Base-by-base conservation (phyloP, 2,797 vertebrate species). In the Xenops minutus region DNA sequence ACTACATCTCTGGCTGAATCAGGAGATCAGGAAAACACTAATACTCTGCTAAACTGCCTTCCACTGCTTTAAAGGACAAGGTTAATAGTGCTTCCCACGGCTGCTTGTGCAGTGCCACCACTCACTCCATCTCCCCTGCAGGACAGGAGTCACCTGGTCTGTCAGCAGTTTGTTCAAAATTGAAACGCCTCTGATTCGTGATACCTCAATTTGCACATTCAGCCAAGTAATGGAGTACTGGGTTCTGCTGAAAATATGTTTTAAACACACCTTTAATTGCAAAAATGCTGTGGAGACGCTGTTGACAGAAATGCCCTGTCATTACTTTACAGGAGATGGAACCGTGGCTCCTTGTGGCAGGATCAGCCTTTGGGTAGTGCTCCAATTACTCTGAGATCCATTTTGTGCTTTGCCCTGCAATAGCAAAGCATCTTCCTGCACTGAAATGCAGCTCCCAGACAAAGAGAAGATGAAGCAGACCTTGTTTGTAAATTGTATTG, bases 151-250 rank as follows among this genome's bases (percentile, higher is more conserved):
- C 69, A 12, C 39, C 24, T 59, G 7, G 17, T 0, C 84, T 55
- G 55, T 44, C 85, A 66, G 66, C 48, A 71, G 20, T 14, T 62
- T 12, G 32, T 23, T 68, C 80, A 22, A 9, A 63, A 56, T 1
- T 34, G 41, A 90, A 86, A 81, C 16, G 14, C 19, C 43, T 54
- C n/a, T 0, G 36, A 37, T 19, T 55, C 48, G 11, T 74, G n/a
- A 27, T 12, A 7, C 32, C 13, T 62, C 54, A 9, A 1, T 41
- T 5, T 63, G 26, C 48, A 71, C 54, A 14, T 34, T 76, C 64
- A 46, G 49, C 73, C 4, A 2, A 81, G 49, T 10, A 23, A 59
- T 2, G 1, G 3, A 61, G n/a, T 2, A 15, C 18, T 8, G 8
- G 32, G 18, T 3, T 34, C 17, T 10, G 32, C 81, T 29, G 49